phyloP scores from a whole-genome alignment of 2,888 invertebrate species.

The Polyommatus iphigenia region DNA sequence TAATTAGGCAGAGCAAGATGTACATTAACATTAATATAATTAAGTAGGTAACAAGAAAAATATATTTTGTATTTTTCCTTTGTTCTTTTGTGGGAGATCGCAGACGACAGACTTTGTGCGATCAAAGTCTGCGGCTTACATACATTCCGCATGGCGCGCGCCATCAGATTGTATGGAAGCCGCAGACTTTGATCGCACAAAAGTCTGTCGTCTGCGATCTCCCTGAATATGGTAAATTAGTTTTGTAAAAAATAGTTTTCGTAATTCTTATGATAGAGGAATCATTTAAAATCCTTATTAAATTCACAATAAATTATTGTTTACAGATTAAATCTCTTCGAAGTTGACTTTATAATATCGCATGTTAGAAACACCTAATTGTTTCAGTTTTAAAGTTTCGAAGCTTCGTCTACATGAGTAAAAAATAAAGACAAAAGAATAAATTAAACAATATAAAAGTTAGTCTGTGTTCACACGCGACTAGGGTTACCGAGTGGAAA shows the following conservation, averaged over 20 bases:
- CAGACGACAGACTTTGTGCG: no score
- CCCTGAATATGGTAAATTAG: neutral
- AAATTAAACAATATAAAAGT: constrained; percentile 7
- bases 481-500: neutral
- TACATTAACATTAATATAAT: neutral
- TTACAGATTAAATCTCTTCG: neutral
- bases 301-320: no score
- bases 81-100: no score
- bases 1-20: neutral
- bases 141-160: no score
- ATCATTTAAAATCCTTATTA: neutral
- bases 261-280: neutral
- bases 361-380: neutral
- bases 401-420: neutral
- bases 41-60: neutral
- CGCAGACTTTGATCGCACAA: no score
- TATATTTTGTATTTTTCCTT: neutral
- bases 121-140: no score
- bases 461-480: constrained; percentile 5
- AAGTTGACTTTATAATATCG: neutral
- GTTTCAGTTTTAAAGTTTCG: neutral
- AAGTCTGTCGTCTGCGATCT: no score
- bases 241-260: neutral
- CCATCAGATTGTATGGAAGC: no score
- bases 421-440: constrained; percentile 13